phyloP scores from a whole-genome alignment of 2,888 invertebrate genomes.

The Mongoloraphidia duomilia region DNA sequence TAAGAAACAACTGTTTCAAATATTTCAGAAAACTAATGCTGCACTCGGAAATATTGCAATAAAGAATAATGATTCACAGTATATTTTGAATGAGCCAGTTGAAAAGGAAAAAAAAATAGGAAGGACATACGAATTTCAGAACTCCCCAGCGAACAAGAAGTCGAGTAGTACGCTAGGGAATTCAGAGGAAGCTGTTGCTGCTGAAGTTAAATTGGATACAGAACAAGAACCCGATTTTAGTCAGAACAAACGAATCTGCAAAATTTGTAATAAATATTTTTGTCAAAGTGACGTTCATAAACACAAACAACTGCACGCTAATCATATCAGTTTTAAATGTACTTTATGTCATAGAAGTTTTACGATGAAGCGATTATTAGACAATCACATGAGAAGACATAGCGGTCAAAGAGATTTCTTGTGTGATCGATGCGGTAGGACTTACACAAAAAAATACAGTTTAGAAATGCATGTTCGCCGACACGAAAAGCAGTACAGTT shows the following conservation, averaged over 20 bases:
- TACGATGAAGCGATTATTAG: slow-evolving; percentile 19
- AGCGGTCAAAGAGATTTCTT: slow-evolving; percentile 19
- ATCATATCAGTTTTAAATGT: slow-evolving; percentile 19
- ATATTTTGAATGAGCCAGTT: background rate
- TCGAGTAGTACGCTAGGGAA: slow-evolving; percentile 9
- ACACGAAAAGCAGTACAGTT: slow-evolving; percentile 14
- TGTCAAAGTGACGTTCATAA: slow-evolving; percentile 3
- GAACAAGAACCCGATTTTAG: background rate
- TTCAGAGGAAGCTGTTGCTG: background rate
- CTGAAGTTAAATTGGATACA: background rate
- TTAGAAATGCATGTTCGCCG: slow-evolving; percentile 6
- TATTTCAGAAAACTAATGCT: slow-evolving; percentile 19
- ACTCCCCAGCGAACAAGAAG: slow-evolving; percentile 5
- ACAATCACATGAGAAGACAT: slow-evolving; percentile 22
- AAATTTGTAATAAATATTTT: slow-evolving; percentile 6
- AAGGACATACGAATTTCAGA: background rate
- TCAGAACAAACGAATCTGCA: slow-evolving; percentile 3
- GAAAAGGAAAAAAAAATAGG: slow-evolving; percentile 10
- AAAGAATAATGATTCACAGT: too few species aligned
- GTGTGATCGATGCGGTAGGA: slow-evolving; percentile 25
- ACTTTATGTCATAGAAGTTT: slow-evolving; percentile 24
- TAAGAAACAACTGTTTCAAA: slow-evolving; percentile 22
- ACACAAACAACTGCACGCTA: slow-evolving; percentile 4
- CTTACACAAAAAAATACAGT: slow-evolving; percentile 15
- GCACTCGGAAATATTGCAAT: background rate